Base-by-base conservation (phyloP, 2,888 invertebrate species). In the Heliconius ismenius region DNA sequence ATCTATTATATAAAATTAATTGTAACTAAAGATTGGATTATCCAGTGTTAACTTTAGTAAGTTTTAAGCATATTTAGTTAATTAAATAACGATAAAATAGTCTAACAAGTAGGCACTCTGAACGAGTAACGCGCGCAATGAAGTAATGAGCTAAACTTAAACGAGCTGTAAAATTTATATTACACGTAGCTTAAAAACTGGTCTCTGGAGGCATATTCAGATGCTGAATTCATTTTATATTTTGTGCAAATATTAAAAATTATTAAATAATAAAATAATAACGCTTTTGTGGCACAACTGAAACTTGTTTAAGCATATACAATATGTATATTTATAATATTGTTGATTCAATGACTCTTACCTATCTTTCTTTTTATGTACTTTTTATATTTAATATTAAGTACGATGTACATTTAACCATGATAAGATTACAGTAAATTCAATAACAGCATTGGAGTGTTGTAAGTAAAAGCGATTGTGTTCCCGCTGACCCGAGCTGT, bases 161-260 rank as follows among this genome's bases (percentile, higher is more conserved):
- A 91, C 91, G 89, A 92, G 91, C 92, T 91, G 90, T 89, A 87
- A 91, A 93, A 92, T 92, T 89, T 92, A 92, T 91, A 91, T 92
- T 92, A 92, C 89, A 89, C 90, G 85, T 89, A 89, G 90, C 90
- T 92, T 92, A 90, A 91, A 92, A 92, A 91, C 91, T 89, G 88
- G 83, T 84, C 90, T 89, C 91, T 84, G 90, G 81, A 83, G 91
- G 90, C 91, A 91, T 91, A 91, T 87, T 85, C 87, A 84, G 84
- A 85, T 86, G 86, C 87, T 84, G 86, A 90, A 90, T 89, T 86
- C 84, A 91, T 90, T 91, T 91, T 90, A 86, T 89, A 86, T 91
- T 90, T 89, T 88, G 86, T 86, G 32, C 69, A 76, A 76, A 69
- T 76, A 70, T 76, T 74, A 68, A 65, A 70, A 76, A 70, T 76